Base-by-base conservation (phyloP, 1,140 invertebrate genomes). In the Bilobella aurantiaca region DNA sequence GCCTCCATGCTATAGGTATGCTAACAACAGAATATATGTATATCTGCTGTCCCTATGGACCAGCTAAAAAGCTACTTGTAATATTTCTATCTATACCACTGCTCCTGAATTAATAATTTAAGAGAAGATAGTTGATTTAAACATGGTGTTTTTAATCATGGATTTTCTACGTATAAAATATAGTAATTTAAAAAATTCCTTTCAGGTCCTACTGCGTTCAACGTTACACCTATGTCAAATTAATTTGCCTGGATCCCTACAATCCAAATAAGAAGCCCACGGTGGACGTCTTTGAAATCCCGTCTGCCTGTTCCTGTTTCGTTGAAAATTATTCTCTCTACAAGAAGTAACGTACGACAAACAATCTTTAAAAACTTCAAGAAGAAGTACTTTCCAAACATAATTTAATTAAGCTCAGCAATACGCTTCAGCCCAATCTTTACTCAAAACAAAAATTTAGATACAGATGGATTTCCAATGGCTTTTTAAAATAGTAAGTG, bases 211-310 rank as follows among this genome's bases (percentile, higher is more conserved):
- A 74, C n/a, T 79, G 78, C 63, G 72, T 77, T 32, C 73, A 73
- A 57, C 66, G 73, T 23, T 77, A 76, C 69, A 77, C 75, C 57
- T 74, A 78, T 32, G 76, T 78, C 16, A 75, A 79, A 18, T 67
- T 80, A 18, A 74, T 80, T 30, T 76, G 75, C 29, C 66, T 79
- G 0, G 75, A 78, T 68, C 79, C 78, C 0, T 73, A 75, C 32
- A 76, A 77, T 61, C 74, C 74, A 8, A 68, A 74, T 18, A 66
- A 73, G 28, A 68, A 71, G 47, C 79, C 79, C 16, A 72, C 74
- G 18, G 73, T 80, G 3, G 76, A 78, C 30, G 73, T 79, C 0
- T 78, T 80, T 68, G 76, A 77, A 64, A 76, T 80, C 32, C 79
- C 79, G 21, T 75, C 76, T 5, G 77, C 77, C 12, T 80, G 79